A percentile compares a stretch with the other conserved stretches of the same genome.
These are phyloP conservation scores for Chrysogorgia sp. DNA, from an alignment of 92 coral and sea anemone genomes.

Conservation along the genomic window DNA sequence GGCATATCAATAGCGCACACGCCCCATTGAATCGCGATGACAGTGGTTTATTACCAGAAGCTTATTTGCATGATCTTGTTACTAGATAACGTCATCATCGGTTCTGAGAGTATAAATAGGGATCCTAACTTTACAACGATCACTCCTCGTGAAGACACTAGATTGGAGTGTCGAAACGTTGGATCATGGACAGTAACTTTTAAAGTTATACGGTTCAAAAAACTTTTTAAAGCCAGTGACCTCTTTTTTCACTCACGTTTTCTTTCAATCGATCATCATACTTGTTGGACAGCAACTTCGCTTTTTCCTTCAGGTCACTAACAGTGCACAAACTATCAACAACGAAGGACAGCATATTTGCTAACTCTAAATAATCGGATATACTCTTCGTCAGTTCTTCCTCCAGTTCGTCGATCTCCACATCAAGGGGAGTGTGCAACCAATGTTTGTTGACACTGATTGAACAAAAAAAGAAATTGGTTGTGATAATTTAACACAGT, in stretches of 20 bases:
- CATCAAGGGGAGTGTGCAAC: neutral
- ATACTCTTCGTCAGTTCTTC: constrained; percentile 5
- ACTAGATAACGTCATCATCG: no score
- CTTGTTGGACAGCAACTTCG: neutral
- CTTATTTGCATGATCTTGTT: no score
- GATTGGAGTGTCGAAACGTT: no score
- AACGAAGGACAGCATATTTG: neutral
- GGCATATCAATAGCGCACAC: no score
- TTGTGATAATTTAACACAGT: no score
- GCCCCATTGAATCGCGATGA: no score
- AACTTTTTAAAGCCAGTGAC: neutral
- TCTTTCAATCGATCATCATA: neutral
- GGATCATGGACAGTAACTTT: no score
- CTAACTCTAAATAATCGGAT: constrained; percentile 3
- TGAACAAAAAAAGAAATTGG: neutral
- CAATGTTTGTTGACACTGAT: constrained; percentile 12
- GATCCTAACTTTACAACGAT: no score
- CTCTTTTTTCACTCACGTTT: neutral
- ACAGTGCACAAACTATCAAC: neutral
- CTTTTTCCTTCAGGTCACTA: neutral
- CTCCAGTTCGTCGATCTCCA: constrained; percentile 18
- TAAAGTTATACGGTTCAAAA: no score
- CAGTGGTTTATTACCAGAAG: no score
- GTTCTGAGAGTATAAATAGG: no score
- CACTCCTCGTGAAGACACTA: no score